Evolutionary conservation across 2,113 vertebrate genomes (phyloP).

Genomic region (Vidua chalybeata): DNA sequence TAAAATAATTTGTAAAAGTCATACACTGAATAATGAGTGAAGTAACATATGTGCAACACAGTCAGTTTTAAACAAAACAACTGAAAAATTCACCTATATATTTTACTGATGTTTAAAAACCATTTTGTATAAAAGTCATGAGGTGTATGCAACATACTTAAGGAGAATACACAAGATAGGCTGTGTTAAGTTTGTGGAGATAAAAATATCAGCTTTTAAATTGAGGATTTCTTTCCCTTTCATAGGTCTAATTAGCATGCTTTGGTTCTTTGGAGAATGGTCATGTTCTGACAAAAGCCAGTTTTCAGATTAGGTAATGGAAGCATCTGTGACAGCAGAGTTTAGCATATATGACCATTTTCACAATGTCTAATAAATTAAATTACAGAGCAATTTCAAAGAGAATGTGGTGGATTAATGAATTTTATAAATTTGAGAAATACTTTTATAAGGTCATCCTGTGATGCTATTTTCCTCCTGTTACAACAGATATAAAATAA

Average conservation of each 20-base stretch:
- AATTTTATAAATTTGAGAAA: slow-evolving; percentile 9
- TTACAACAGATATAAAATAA: neutral
- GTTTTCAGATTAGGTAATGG: neutral
- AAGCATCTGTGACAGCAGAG: neutral
- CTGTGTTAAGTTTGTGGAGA: neutral
- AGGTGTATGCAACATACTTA: neutral
- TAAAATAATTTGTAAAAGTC: slow-evolving; percentile 6
- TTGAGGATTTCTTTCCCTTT: neutral
- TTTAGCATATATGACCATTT: neutral
- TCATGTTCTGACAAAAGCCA: neutral
- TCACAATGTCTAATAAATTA: neutral
- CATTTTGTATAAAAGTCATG: neutral
- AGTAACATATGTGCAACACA: neutral
- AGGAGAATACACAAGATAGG: neutral
- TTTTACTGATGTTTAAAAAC: neutral
- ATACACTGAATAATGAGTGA: neutral
- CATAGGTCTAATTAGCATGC: neutral
- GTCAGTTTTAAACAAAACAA: neutral
- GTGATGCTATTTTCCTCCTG: neutral
- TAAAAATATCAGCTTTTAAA: neutral
- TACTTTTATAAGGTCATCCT: slow-evolving; percentile 3
- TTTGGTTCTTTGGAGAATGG: neutral
- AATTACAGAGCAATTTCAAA: slow-evolving; percentile 3
- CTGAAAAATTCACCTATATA: neutral
- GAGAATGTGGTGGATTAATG: neutral